Conservation (phyloP, 2,888 invertebrate genomes). For the Globia sparganii region DNA sequence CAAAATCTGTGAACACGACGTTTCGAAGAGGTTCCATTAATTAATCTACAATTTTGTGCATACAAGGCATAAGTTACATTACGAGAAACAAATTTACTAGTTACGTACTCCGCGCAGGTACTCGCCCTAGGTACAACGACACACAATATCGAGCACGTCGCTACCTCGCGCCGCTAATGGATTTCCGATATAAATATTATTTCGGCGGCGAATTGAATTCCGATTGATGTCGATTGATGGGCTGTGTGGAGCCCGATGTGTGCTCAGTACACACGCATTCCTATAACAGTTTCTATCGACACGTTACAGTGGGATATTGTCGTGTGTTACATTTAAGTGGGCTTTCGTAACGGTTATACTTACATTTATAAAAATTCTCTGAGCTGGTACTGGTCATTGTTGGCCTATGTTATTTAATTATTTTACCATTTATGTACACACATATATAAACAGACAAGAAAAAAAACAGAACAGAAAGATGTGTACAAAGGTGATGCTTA, state of each 20-base stretch:
- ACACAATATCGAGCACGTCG: constrained; percentile 37
- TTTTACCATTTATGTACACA: too few relatives aligned
- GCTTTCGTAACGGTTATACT: neutral
- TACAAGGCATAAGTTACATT: neutral
- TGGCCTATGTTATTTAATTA: too few relatives aligned
- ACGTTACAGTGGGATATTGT: neutral
- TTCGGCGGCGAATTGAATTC: constrained; percentile 61
- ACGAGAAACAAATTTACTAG: constrained; percentile 13
- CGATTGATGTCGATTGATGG: constrained; percentile 62
- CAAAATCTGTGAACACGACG: neutral
- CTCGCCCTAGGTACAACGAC: constrained; percentile 12
- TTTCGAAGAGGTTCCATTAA: neutral
- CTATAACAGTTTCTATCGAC: constrained; percentile 17
- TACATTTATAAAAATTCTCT: too few relatives aligned
- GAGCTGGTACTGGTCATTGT: neutral
- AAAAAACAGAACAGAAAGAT: too few relatives aligned
- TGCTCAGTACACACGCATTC: neutral
- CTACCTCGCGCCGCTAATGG: constrained; percentile 58
- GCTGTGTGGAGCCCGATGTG: constrained; percentile 30
- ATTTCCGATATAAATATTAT: constrained; percentile 70
- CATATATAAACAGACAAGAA: too few relatives aligned
- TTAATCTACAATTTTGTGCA: neutral
- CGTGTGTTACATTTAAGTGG: constrained; percentile 13
- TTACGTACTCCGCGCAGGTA: constrained; percentile 31
- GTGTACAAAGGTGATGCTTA: too few relatives aligned